phyloP scores from a whole-genome alignment of 2,113 vertebrate genomes.

The Bothrops jararaca region DNA sequence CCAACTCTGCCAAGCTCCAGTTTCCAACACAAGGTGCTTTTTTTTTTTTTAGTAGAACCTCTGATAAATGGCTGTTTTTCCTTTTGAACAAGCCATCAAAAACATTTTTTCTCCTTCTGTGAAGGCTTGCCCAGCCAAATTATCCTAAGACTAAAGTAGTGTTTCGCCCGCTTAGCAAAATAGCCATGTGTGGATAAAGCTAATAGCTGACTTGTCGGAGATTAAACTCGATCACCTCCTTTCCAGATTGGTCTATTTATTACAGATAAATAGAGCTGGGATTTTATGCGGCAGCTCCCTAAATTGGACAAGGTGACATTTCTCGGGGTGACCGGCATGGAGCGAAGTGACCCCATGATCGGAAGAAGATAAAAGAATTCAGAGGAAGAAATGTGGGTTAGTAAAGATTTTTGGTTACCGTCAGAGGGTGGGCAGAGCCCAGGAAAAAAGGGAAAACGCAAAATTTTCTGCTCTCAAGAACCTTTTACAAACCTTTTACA shows the following conservation, averaged over 20 bases:
- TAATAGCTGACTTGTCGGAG: slow-evolving; percentile 54
- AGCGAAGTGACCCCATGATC: slow-evolving; percentile 63
- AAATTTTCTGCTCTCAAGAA: not conserved
- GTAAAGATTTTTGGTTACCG: not conserved
- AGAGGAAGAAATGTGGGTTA: not conserved
- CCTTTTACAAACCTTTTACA: not conserved
- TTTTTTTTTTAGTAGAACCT: slow-evolving; percentile 60
- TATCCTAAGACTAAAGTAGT: slow-evolving; percentile 54
- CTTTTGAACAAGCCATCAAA: slow-evolving; percentile 68
- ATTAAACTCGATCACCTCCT: slow-evolving; percentile 52
- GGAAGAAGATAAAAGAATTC: slow-evolving; percentile 57
- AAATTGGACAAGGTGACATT: slow-evolving; percentile 38
- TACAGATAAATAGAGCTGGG: slow-evolving; percentile 44
- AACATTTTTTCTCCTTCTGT: slow-evolving; percentile 60
- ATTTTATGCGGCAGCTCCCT: not conserved
- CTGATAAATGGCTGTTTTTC: slow-evolving; percentile 71
- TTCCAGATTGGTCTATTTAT: slow-evolving; percentile 30
- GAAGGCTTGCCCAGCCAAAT: slow-evolving; percentile 61
- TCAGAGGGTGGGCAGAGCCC: not conserved
- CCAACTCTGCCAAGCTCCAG: slow-evolving; percentile 59
- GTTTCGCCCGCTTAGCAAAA: slow-evolving; percentile 61
- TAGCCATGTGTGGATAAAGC: slow-evolving; percentile 47
- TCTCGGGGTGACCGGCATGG: slow-evolving; percentile 56
- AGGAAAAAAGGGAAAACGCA: not conserved
- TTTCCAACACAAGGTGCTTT: slow-evolving; percentile 62